Conservation (phyloP, 2,797 vertebrate genomes). For the Xenopus petersii region DNA sequence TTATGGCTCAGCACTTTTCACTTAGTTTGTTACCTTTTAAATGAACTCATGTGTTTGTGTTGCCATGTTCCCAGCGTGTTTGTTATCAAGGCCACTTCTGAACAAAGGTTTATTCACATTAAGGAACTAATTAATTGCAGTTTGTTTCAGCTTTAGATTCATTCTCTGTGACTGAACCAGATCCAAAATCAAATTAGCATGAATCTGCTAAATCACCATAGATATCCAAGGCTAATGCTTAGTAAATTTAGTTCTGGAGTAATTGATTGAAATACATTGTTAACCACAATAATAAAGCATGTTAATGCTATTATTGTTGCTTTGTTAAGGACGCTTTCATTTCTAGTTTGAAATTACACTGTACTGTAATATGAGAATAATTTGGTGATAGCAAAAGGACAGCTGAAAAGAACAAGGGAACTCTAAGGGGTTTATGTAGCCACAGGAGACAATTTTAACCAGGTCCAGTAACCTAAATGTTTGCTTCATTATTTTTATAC, state of each 20-base stretch:
- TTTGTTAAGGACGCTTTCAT: neutral
- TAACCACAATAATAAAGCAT: neutral
- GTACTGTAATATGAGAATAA: too few relatives aligned
- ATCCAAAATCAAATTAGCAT: neutral
- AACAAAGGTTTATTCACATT: neutral
- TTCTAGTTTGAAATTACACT: too few relatives aligned
- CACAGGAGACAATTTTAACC: too few relatives aligned
- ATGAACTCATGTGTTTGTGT: too few relatives aligned
- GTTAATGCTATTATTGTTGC: neutral
- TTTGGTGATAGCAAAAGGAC: too few relatives aligned
- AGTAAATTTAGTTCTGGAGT: neutral
- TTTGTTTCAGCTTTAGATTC: neutral
- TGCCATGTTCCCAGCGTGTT: too few relatives aligned
- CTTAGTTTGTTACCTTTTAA: too few relatives aligned
- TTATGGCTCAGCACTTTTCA: too few relatives aligned
- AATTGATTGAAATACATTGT: neutral
- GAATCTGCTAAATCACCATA: neutral
- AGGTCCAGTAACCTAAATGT: too few relatives aligned
- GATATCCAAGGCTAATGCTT: slow-evolving; percentile 2
- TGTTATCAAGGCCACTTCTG: neutral
- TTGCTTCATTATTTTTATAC: too few relatives aligned
- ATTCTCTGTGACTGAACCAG: neutral
- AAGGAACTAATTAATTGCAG: neutral
- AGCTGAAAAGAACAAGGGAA: too few relatives aligned
- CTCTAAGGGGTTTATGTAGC: too few relatives aligned